Evolutionary conservation across 2,113 vertebrate species (phyloP).

Genomic region (Piaya cayana): DNA sequence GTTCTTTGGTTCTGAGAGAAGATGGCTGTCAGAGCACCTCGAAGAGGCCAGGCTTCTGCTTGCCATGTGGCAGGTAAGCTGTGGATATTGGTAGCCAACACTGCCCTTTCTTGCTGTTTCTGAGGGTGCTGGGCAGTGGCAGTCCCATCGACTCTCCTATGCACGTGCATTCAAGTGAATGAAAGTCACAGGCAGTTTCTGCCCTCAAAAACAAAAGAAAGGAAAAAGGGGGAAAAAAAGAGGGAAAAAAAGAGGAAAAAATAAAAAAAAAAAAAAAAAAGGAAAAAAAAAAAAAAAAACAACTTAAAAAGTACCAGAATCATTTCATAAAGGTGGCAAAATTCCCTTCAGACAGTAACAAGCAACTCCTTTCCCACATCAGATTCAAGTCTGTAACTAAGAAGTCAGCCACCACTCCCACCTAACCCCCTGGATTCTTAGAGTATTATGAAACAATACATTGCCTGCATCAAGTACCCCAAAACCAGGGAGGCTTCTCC

Average conservation of each 20-base stretch:
- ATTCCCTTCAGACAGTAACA: neutral
- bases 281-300: neutral
- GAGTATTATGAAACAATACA: too few species aligned
- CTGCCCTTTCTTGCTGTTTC: neutral
- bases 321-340: neutral
- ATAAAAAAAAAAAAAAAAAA: neutral
- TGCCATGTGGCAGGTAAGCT: neutral
- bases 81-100: neutral
- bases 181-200: neutral
- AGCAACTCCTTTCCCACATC: neutral
- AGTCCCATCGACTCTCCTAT: neutral
- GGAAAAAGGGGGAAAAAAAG: fast-evolving
- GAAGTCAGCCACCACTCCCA: neutral
- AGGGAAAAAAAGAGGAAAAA: fast-evolving
- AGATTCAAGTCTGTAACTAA: neutral
- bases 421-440: neutral
- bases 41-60: neutral
- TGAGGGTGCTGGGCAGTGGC: neutral
- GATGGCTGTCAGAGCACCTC: neutral
- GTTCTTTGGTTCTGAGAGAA: neutral
- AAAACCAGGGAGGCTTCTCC: neutral
- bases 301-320: neutral
- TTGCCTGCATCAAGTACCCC: neutral
- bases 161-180: fast-evolving
- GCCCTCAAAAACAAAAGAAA: neutral